These are phyloP conservation scores for Prolemur simus DNA, from an alignment of 2,113 vertebrate genomes.

Conservation along the genomic window DNA sequence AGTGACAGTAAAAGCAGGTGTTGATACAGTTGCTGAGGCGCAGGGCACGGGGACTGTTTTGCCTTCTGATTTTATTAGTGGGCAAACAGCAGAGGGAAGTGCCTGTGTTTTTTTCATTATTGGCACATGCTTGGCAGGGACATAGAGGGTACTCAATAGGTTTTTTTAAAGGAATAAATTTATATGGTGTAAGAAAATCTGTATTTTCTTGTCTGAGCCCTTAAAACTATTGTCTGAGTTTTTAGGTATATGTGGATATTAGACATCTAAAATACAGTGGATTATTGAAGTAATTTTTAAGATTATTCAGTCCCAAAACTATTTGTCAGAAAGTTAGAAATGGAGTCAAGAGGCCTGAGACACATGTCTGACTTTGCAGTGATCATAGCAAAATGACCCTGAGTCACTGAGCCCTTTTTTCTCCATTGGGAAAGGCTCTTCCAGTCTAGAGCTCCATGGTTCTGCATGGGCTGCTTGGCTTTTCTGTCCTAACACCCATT, in stretches of 20 bases:
- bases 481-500: not conserved
- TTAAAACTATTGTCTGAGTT: not conserved
- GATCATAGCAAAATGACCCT: not conserved
- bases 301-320: not conserved
- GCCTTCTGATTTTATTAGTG: not conserved
- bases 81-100: not conserved
- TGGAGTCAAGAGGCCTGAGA: not conserved
- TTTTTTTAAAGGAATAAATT: not conserved
- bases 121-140: not conserved
- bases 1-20: not conserved
- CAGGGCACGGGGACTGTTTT: not conserved
- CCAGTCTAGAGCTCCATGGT: not conserved
- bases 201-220: not conserved
- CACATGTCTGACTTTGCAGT: not conserved
- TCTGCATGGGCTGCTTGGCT: not conserved
- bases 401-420: not conserved
- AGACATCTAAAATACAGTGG: not conserved
- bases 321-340: not conserved
- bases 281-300: not conserved
- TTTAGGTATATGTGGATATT: not conserved
- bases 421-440: not conserved
- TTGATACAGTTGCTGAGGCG: not conserved
- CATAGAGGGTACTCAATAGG: not conserved
- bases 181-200: not conserved
- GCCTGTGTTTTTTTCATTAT: not conserved